Conservation (phyloP, 2,888 invertebrate species). For the Eristalis pertinax region DNA sequence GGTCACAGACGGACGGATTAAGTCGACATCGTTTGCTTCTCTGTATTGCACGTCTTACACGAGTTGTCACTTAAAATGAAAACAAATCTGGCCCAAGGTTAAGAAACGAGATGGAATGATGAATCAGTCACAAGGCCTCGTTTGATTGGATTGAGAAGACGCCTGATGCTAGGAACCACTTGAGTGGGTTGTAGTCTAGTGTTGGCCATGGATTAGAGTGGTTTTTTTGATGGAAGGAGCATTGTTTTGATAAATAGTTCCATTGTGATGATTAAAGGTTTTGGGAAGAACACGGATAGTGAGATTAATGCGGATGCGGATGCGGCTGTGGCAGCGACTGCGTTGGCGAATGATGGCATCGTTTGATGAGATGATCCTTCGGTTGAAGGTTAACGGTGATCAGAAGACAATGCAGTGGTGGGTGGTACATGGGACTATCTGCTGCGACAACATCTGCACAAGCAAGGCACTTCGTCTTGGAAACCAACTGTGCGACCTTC, state of each 20-base stretch:
- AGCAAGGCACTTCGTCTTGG: too few species aligned
- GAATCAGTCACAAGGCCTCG: not conserved
- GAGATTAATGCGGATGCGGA: not conserved
- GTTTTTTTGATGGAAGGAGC: not conserved
- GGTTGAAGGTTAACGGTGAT: not conserved
- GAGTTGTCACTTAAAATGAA: not conserved
- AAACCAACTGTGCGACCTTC: too few species aligned
- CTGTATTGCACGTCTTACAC: not conserved
- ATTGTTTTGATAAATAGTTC: not conserved
- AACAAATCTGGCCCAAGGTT: slow-evolving; percentile 1
- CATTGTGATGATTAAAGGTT: not conserved
- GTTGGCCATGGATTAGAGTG: not conserved
- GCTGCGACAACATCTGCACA: too few species aligned
- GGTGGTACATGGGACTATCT: too few species aligned
- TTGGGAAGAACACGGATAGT: not conserved
- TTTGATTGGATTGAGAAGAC: not conserved
- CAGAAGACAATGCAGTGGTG: not conserved
- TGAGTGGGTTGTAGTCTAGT: not conserved
- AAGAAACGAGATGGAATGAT: not conserved
- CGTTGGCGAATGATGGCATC: not conserved
- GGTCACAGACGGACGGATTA: not conserved
- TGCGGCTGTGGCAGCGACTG: too few species aligned
- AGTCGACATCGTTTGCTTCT: not conserved
- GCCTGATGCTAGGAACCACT: not conserved
- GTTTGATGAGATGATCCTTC: too few species aligned